These are phyloP conservation scores for Diachasmimorpha longicaudata DNA, from an alignment of 1,140 invertebrate genomes.

Conservation along the genomic window DNA sequence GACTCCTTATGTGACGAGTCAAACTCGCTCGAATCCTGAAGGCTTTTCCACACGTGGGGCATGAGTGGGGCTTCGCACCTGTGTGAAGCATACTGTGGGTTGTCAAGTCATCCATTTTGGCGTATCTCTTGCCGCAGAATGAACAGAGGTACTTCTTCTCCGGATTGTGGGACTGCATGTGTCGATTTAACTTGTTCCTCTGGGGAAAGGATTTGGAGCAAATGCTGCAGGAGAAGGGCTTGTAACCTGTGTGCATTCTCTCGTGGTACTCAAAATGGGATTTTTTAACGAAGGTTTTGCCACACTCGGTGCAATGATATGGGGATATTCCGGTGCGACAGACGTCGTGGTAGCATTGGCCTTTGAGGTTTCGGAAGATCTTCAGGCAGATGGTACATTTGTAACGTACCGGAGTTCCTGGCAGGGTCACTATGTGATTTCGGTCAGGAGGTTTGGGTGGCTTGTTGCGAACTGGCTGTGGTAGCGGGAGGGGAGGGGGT, in stretches of 20 bases:
- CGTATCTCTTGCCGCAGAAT: conserved; percentile 53
- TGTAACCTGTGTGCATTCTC: conserved; percentile 79
- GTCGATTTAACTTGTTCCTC: conserved; percentile 74
- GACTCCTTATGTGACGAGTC: conserved; percentile 52
- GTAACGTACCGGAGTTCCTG: conserved; percentile 45
- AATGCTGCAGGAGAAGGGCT: conserved; percentile 77
- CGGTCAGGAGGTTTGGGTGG: conserved; percentile 35
- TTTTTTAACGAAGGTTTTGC: conserved; percentile 51
- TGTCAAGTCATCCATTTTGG: conserved; percentile 52
- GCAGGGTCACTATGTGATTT: conserved; percentile 49
- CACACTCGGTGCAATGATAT: conserved; percentile 51
- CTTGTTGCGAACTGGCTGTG: too few relatives aligned
- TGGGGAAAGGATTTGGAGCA: conserved; percentile 66
- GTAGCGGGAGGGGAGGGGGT: not conserved
- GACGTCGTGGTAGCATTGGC: conserved; percentile 51
- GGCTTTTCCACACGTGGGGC: conserved; percentile 50
- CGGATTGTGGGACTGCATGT: conserved; percentile 68
- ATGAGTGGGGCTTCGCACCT: conserved; percentile 38
- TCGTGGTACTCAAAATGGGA: conserved; percentile 60
- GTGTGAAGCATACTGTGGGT: conserved; percentile 50
- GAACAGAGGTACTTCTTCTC: conserved; percentile 52
- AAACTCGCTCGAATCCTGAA: conserved; percentile 51
- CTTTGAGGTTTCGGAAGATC: conserved; percentile 50
- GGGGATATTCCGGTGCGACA: conserved; percentile 52
- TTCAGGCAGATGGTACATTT: conserved; percentile 53